Evolutionary conservation across 2,797 vertebrate species (phyloP).

Genomic region (Nannoperca australis): DNA sequence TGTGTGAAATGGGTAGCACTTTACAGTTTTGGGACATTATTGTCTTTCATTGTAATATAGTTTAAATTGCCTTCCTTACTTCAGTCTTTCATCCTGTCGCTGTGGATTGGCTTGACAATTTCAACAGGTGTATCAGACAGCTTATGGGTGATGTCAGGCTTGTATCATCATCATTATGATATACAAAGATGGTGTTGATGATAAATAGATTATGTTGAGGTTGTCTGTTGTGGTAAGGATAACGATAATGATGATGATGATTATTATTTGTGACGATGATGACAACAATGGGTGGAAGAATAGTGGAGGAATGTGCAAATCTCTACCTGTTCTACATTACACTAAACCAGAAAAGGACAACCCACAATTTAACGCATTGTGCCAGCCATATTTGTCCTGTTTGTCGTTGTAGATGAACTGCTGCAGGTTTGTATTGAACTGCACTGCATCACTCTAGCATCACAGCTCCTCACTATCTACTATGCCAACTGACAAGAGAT

Average conservation of each 20-base stretch:
- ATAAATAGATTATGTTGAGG: slow-evolving; percentile 12
- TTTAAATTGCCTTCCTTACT: neutral
- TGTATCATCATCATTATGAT: neutral
- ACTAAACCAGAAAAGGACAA: neutral
- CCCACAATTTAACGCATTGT: neutral
- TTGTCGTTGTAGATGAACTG: neutral
- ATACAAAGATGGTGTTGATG: neutral
- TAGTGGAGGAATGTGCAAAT: neutral
- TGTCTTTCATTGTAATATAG: slow-evolving; percentile 27
- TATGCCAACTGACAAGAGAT: slow-evolving; percentile 4
- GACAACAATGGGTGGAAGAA: neutral
- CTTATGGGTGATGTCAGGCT: neutral
- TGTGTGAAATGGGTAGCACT: slow-evolving; percentile 11
- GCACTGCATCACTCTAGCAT: neutral
- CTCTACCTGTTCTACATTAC: neutral
- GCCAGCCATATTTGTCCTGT: neutral
- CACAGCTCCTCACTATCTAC: neutral
- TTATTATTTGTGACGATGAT: neutral
- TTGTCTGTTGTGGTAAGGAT: neutral
- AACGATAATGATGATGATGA: neutral
- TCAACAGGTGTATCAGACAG: neutral
- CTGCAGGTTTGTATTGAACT: neutral
- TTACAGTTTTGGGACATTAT: slow-evolving; percentile 7
- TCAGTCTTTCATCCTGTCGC: neutral
- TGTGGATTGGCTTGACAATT: neutral